Base-by-base conservation (phyloP, 2,113 vertebrate species). In the Ageneiosus marmoratus region DNA sequence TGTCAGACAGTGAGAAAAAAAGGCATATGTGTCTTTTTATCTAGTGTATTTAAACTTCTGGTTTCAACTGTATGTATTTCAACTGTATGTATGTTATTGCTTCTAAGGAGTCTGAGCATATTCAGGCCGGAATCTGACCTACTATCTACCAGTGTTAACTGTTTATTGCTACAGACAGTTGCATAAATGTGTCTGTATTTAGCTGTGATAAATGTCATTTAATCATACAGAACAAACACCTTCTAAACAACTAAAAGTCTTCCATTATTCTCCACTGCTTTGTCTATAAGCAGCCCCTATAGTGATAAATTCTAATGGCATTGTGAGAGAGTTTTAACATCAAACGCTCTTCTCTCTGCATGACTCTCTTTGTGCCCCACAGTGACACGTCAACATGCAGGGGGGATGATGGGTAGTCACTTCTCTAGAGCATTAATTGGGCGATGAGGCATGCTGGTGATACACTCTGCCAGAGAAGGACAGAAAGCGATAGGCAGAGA, bases 351-450 rank as follows among this genome's bases (percentile, higher is more conserved):
- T 83, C 86, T 67, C 86, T 80, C 86, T 70, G 83, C 86, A 83
- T 83, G 86, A 78, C 65, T 83, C 86, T 85, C 86, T 87, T 87
- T 87, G 86, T 87, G 86, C 76, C 86, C 86, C 83, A 81, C 77
- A 48, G 87, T 85, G 87, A 88, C 87, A 88, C 80, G 83, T 86
- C 79, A 83, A 83, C 80, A 76, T 84, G 83, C 70, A 80, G 80
- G 82, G 82, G 83, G 77, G 87, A 83, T 87, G 86, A 88, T 86
- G 85, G 87, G 85, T 86, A 86, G 82, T 86, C 85, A 78, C 82
- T 83, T 88, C 82, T 84, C 87, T 83, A 79, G 80, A 85, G 87
- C 85, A 88, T 83, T 86, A 88, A 88, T 85, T 84, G 83, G 85
- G 87, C 84, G 87, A 88, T 85, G 87, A 86, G 87, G 79, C 83